A percentile compares a stretch with the other conserved stretches of the same genome.
These are phyloP conservation scores for Trissolcus brochymenae DNA, from an alignment of 2,888 invertebrate genomes.

Conservation along the genomic window DNA sequence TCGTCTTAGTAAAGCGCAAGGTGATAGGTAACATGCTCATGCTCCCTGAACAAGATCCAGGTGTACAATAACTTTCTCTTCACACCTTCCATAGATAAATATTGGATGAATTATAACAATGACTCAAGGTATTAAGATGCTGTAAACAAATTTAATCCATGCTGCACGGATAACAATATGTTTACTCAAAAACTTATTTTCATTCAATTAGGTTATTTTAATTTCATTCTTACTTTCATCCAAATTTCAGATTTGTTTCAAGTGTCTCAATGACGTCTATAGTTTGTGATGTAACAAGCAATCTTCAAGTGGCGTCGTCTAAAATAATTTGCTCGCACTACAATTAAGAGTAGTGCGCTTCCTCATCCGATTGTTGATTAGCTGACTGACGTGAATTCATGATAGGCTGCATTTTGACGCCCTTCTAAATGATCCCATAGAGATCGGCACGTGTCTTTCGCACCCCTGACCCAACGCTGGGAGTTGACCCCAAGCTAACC, in stretches of 20 bases:
- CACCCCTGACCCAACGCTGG: conserved; percentile 62
- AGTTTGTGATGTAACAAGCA: too few relatives aligned
- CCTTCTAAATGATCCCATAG: conserved; percentile 71
- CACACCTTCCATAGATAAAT: conserved; percentile 17
- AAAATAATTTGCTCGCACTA: conserved; percentile 22
- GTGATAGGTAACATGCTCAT: conserved; percentile 67
- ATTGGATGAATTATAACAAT: conserved; percentile 4
- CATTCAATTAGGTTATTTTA: too few relatives aligned
- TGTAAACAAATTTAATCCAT: conserved; percentile 5
- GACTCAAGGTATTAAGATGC: conserved; percentile 4
- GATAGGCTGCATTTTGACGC: conserved; percentile 64
- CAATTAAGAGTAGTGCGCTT: conserved; percentile 35
- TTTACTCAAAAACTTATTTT: background rate
- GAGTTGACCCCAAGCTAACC: conserved; percentile 57
- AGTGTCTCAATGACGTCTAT: too few relatives aligned
- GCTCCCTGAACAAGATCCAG: conserved; percentile 46
- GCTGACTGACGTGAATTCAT: conserved; percentile 60
- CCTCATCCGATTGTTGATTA: conserved; percentile 42
- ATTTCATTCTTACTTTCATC: too few relatives aligned
- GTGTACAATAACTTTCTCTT: conserved; percentile 37
- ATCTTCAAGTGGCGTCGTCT: conserved; percentile 10
- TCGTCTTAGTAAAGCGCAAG: conserved; percentile 68
- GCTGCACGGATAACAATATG: background rate
- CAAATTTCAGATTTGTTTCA: too few relatives aligned
- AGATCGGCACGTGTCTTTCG: conserved; percentile 73